A percentile compares a stretch with the other conserved stretches of the same genome.
Evolutionary conservation across 2,113 vertebrate genomes (phyloP).

Genomic region (Burhinus oedicnemus): DNA sequence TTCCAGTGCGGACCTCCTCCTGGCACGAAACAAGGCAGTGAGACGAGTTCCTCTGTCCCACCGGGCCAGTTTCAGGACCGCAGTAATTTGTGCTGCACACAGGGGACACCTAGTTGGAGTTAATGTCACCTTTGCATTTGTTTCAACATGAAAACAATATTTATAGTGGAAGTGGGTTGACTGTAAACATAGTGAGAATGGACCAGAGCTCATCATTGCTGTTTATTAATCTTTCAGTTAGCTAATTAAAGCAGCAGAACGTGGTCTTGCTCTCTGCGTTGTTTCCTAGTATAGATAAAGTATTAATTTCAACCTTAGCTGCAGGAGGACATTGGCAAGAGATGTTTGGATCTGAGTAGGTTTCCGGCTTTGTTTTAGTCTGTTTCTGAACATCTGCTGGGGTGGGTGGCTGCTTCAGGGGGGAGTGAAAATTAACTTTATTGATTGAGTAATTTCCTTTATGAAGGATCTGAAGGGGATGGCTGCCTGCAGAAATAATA

Average conservation of each 20-base stretch:
- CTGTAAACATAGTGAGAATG: background rate
- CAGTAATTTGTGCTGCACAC: background rate
- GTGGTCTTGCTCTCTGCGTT: background rate
- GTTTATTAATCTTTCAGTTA: background rate
- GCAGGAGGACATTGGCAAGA: background rate
- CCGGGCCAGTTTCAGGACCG: background rate
- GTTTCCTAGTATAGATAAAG: background rate
- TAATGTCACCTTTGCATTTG: background rate
- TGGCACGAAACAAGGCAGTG: background rate
- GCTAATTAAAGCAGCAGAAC: background rate
- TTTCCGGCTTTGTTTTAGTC: conserved; percentile 32
- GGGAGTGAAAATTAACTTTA: conserved; percentile 39
- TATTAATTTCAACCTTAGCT: background rate
- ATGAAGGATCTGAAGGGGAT: conserved; percentile 31
- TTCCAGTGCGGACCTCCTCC: background rate
- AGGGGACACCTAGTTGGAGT: background rate
- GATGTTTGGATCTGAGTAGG: background rate
- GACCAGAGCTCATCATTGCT: background rate
- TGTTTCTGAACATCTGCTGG: conserved; percentile 44
- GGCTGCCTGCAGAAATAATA: conserved; percentile 48
- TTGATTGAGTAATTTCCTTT: conserved; percentile 66
- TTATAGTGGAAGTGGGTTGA: background rate
- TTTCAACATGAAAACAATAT: background rate
- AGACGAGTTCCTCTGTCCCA: background rate
- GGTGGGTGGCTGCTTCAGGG: conserved; percentile 44